Evolutionary conservation across 1,140 invertebrate species (phyloP), one percentile per base, ranked within the genome.

Genomic region (Drosophila pseudoobscura): DNA sequence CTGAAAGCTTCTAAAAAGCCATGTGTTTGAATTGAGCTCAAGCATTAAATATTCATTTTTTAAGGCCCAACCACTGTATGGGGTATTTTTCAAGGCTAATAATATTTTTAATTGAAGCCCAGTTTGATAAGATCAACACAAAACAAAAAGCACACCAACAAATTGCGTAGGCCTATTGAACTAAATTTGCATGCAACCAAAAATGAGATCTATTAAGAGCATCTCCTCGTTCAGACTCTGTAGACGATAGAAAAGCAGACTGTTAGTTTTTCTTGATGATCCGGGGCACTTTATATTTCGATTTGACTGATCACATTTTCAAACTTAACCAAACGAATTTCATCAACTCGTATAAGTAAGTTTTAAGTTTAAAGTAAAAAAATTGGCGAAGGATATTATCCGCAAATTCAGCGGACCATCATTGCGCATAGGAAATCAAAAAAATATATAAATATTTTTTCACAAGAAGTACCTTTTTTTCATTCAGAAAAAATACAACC

Each of bases 81-180:
- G 60, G 68, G 70, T 61, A 43, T 51, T 56, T 88, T 88, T 88
- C 83, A 88, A 88, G 83, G 83, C 78, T 82, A 87, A 50, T 20
- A 45, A 71, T 80, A 78, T 82, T 82, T 79, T 79, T 72, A 88
- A 88, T 88, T 88, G 78, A 83, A 79, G 64, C 83, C 75, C 57
- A 88, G 53, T 64, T 88, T 83, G 83, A 88, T 88, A 79, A 76
- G 66, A 88, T 88, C 83, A 69, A 56, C 63, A 61, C 74, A 43
- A 63, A 46, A 56, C 24, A 74, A 50, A 46, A 56, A 45, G 63
- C 44, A 35, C 56, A 58, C 11, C 20, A 45, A 56, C 22, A 62
- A 79, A 64, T 57, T 60, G 73, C 31, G 26, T 57, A 54, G 59
- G 64, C 58, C 60, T 71, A 66, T 75, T 66, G 45, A 84, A 75